Percentiles rank a stretch among this genome's conserved stretches.
Conservation (phyloP, 2,113 vertebrate species). For the Polyodon spathula region DNA sequence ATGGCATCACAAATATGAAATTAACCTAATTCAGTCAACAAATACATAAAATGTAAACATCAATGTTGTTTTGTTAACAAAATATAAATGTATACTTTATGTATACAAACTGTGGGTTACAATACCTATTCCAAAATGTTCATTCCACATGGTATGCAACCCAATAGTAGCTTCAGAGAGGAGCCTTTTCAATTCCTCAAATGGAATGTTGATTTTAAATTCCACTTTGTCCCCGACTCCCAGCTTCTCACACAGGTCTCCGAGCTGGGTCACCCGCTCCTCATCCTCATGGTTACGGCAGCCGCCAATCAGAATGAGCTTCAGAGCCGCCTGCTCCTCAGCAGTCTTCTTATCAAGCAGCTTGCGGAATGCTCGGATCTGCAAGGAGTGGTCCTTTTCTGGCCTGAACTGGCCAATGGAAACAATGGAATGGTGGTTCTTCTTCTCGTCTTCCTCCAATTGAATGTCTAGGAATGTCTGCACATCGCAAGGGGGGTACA, state of each 20-base stretch:
- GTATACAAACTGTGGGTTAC: constrained; percentile 3
- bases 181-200: constrained; percentile 74
- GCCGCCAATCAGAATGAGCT: constrained; percentile 79
- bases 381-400: constrained; percentile 84
- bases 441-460: constrained; percentile 50
- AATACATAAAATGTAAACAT: too few species aligned
- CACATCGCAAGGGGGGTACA: constrained; percentile 85
- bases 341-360: constrained; percentile 54
- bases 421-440: constrained; percentile 55
- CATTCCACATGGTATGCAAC: constrained; percentile 95
- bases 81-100: too few species aligned
- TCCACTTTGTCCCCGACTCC: constrained; percentile 55
- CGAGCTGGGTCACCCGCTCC: constrained; percentile 65
- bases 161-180: constrained; percentile 73
- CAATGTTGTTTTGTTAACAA: too few species aligned
- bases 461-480: constrained; percentile 74
- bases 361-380: constrained; percentile 77
- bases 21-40: too few species aligned
- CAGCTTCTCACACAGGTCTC: constrained; percentile 64
- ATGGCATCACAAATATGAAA: too few species aligned
- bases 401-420: constrained; percentile 84
- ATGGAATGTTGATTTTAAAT: constrained; percentile 81
- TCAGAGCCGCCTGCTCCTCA: constrained; percentile 40
- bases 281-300: constrained; percentile 84
- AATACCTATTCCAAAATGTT: constrained; percentile 92